These are phyloP conservation scores for Takifugu bimaculatus DNA, from an alignment of 2,113 vertebrate species.

Conservation along the genomic window DNA sequence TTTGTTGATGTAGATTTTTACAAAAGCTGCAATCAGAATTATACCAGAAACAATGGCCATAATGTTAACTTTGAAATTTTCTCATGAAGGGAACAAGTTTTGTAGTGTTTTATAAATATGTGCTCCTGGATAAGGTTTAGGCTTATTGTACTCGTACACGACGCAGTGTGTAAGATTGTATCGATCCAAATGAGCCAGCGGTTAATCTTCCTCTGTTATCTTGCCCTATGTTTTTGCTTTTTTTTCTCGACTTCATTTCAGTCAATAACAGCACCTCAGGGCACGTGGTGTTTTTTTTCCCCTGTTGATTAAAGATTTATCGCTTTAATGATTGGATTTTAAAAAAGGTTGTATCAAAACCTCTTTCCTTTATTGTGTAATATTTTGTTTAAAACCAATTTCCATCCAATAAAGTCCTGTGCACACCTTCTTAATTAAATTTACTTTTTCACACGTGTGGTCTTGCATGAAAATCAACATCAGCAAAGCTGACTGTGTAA, in stretches of 20 bases:
- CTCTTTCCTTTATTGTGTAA: no score
- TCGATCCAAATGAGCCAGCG: no score
- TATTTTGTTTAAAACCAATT: background rate
- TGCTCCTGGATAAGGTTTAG: no score
- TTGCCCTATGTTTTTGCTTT: no score
- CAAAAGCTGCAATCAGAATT: conserved; percentile 6
- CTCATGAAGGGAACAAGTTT: conserved; percentile 10
- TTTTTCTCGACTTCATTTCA: background rate
- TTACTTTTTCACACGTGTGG: background rate
- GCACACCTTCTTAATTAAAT: conserved; percentile 29
- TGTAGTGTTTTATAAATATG: conserved; percentile 11
- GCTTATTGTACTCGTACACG: no score
- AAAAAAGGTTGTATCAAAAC: no score
- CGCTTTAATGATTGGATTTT: no score
- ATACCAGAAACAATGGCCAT: conserved; percentile 52
- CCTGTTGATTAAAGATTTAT: no score
- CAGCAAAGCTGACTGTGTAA: no score
- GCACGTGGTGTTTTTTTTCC: background rate
- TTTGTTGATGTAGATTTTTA: background rate
- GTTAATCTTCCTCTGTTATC: no score
- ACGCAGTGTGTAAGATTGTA: no score
- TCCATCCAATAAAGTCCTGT: conserved; percentile 7
- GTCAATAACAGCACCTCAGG: no score
- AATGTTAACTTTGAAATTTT: conserved; percentile 8
- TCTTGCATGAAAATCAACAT: background rate